Evolutionary conservation across 64 coral and sea anemone species (phyloP), one percentile per base, ranked within the genome.

Genomic region (Pocillopora verrucosa): DNA sequence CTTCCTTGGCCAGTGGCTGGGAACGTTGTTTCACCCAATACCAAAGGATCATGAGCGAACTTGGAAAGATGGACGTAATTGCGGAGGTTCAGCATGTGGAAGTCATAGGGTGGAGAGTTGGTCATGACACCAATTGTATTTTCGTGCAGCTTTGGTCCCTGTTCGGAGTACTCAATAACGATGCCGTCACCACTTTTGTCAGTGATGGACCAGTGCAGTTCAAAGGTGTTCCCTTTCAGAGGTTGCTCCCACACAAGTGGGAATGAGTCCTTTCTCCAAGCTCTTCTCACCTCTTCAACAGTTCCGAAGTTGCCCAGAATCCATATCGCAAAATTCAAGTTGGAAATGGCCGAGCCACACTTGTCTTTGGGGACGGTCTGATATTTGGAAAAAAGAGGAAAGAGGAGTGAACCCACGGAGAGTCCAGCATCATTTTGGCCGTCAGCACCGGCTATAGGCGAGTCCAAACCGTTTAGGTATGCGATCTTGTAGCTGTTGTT

Each of bases 1-100:
- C 76, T 79, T 59, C 76, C 76, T 59, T 79, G 51, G 51, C 76
- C 76, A 19, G 56, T 41, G 5, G 75, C 11, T 51, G 35, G 35
- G 41, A 77, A 77, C 16, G 35, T 37, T 56, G 20, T 36, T 77
- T 17, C 11, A 57, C 75, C 75, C 75, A 77, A 77, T 2, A 77
- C 75, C 14, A 77, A 77, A 10, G 45, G 51, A 10, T 79, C 76
- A 56, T 56, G 76, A 25, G 19, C 25, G 19, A 58, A 79, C 76
- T 79, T 79, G 19, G 76, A 59, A 7, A 79, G 76, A 3, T 79
- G 41, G 20, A 79, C 51, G 51, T 79, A 79, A 56, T 84, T 84
- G n/a, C 81, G 81, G 35, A 84, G 16, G 26, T 84, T 84, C 65
- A 67, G 22, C 37, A 84, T 59, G 59, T 30, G 45, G 78, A 22